Conservation (phyloP, 2,888 invertebrate genomes). For the Drosophila paucipuncta region DNA sequence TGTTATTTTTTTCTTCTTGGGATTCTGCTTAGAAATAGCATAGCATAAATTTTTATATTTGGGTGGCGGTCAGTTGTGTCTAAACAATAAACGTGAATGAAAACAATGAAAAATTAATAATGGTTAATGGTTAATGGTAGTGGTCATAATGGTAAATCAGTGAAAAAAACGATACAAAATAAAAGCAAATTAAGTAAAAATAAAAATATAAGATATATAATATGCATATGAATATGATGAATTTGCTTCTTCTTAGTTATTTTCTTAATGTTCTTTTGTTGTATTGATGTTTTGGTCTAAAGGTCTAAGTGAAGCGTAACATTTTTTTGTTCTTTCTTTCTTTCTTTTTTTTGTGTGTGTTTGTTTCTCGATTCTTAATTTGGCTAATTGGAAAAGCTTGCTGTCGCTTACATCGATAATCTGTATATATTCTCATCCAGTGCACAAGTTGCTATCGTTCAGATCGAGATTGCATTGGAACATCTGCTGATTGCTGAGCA, state of each 20-base stretch:
- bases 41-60: constrained; percentile 31
- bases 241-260: not conserved
- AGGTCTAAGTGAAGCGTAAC: constrained; percentile 73
- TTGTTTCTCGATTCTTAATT: constrained; percentile 61
- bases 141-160: constrained; percentile 23
- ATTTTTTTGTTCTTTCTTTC: constrained; percentile 33
- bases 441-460: constrained; percentile 31
- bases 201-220: constrained; percentile 26
- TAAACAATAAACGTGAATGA: constrained; percentile 46
- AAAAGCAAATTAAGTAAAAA: constrained; percentile 25
- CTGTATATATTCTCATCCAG: constrained; percentile 1
- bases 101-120: constrained; percentile 37
- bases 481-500: constrained; percentile 84
- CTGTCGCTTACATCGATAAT: not conserved
- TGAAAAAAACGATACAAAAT: constrained; percentile 37
- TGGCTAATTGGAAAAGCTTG: constrained; percentile 55
- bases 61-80: constrained; percentile 7
- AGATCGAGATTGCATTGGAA: constrained; percentile 76
- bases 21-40: constrained; percentile 13
- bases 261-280: not conserved
- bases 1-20: constrained; percentile 15
- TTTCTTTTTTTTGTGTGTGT: not conserved
- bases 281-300: constrained; percentile 37
- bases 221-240: constrained; percentile 23
- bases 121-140: constrained; percentile 18